These are phyloP conservation scores for Pangasius mekongensis DNA, from an alignment of 2,797 vertebrate genomes.

Conservation along the genomic window DNA sequence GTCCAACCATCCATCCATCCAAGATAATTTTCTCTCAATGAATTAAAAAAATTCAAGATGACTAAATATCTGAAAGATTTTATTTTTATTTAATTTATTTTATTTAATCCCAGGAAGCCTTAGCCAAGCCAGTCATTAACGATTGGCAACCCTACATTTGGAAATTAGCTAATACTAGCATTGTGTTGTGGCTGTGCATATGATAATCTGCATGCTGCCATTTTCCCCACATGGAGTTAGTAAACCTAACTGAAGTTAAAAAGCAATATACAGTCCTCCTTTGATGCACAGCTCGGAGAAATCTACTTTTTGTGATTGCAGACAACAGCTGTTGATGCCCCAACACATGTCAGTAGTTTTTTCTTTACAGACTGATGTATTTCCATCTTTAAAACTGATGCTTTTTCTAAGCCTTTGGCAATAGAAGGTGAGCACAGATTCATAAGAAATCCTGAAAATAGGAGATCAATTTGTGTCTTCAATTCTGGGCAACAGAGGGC, in stretches of 20 bases:
- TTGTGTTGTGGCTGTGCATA: background rate
- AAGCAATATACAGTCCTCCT: slow-evolving; percentile 11
- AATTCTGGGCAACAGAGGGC: slow-evolving; percentile 34
- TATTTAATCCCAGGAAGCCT: background rate
- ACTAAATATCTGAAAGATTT: background rate
- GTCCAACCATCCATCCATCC: background rate
- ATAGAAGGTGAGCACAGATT: too few species aligned
- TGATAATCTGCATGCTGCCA: background rate
- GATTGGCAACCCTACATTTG: background rate
- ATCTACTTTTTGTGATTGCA: too few species aligned
- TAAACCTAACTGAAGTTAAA: background rate
- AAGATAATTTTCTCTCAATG: background rate
- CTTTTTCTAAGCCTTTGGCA: background rate
- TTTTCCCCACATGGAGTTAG: too few species aligned
- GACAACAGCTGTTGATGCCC: background rate
- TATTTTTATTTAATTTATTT: background rate
- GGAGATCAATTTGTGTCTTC: background rate
- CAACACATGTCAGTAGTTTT: background rate
- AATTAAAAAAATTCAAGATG: background rate
- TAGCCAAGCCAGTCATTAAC: background rate
- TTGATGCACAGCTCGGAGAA: background rate
- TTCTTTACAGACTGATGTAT: background rate
- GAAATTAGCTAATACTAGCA: background rate
- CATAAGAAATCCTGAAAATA: background rate
- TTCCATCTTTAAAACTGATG: background rate